Evolutionary conservation across 64 coral and sea anemone species (phyloP).

Genomic region (Montipora capricornis): DNA sequence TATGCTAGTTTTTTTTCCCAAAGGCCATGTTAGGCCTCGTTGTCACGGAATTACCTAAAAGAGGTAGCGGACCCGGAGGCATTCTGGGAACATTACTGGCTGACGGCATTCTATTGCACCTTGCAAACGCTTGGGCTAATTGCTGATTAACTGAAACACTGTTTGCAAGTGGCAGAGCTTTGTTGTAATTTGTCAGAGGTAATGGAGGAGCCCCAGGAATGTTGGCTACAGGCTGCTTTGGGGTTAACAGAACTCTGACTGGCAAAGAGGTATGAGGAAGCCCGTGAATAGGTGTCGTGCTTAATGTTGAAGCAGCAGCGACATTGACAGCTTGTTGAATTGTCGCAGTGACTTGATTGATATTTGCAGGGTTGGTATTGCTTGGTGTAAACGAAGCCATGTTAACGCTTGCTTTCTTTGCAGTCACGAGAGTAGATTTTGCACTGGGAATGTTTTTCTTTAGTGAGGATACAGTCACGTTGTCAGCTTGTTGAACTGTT

Average conservation of each 20-base stretch:
- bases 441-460: background rate
- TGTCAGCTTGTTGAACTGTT: background rate
- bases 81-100: background rate
- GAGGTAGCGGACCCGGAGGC: background rate
- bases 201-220: background rate
- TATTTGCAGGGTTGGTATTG: background rate
- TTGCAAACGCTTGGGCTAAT: background rate
- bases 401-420: background rate
- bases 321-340: background rate
- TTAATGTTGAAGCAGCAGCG: background rate
- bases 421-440: background rate
- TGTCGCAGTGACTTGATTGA: background rate
- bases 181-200: background rate
- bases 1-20: too few species aligned
- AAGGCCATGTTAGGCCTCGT: background rate
- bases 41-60: background rate
- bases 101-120: background rate
- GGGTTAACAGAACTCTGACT: background rate
- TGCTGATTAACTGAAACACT: background rate
- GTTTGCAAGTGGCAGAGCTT: background rate
- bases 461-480: background rate
- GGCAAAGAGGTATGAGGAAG: background rate
- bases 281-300: background rate
- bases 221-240: background rate
- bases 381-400: background rate